These are phyloP conservation scores for Podabrus alpinus DNA, from an alignment of 2,888 invertebrate genomes.

Conservation along the genomic window DNA sequence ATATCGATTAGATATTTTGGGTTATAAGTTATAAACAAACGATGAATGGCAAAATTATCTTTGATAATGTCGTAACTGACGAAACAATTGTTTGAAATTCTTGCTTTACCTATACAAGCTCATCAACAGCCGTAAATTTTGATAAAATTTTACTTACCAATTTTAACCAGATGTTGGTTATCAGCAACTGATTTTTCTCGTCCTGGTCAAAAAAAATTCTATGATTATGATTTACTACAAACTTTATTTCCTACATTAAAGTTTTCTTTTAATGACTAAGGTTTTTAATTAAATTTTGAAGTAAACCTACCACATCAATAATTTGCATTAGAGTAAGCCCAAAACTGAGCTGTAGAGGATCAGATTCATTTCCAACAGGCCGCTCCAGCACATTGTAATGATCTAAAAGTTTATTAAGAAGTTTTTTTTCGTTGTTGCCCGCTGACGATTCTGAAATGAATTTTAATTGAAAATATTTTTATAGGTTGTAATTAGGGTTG, in stretches of 20 bases:
- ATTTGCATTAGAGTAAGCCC: constrained; percentile 97
- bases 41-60: background rate
- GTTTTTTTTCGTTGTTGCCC: constrained; percentile 90
- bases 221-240: background rate
- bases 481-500: background rate
- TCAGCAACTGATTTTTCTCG: constrained; percentile 95
- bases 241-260: background rate
- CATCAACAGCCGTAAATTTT: background rate
- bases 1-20: background rate
- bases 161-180: constrained; percentile 96
- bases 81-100: background rate
- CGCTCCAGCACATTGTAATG: constrained; percentile 93
- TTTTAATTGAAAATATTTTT: background rate
- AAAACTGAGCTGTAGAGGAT: constrained; percentile 92
- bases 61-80: background rate
- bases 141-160: constrained; percentile 72
- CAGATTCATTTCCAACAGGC: constrained; percentile 94
- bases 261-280: background rate
- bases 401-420: constrained; percentile 88
- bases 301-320: constrained; percentile 88
- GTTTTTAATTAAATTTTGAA: background rate
- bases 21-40: background rate
- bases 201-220: constrained; percentile 63
- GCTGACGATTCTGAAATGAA: constrained; percentile 72
- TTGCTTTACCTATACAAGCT: background rate